These are phyloP conservation scores for Machimus atricapillus DNA, from an alignment of 2,888 invertebrate species.

Conservation along the genomic window DNA sequence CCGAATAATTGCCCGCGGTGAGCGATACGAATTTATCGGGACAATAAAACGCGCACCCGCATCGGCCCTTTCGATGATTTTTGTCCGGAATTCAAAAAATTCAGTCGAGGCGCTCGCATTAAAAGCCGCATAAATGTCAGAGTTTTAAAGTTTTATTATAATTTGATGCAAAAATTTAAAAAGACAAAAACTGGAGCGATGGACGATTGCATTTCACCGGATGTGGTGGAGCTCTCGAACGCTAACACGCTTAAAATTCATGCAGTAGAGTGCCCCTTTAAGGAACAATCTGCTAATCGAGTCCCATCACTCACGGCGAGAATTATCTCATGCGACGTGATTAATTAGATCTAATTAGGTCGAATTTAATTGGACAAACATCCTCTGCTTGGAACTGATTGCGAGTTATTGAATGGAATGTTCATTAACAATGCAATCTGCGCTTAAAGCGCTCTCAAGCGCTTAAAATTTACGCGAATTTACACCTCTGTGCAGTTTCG, in stretches of 20 bases:
- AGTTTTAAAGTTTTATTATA: background rate
- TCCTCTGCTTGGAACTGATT: background rate
- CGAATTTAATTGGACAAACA: background rate
- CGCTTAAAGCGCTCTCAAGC: background rate
- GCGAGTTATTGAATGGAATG: background rate
- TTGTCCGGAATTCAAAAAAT: background rate
- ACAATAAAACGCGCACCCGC: background rate
- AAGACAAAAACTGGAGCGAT: background rate
- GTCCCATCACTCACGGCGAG: background rate
- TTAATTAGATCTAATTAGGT: background rate
- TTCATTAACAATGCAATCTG: background rate
- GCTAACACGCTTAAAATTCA: background rate
- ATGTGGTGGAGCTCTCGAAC: background rate
- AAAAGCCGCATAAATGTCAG: background rate
- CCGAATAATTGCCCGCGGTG: background rate
- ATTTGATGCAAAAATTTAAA: background rate
- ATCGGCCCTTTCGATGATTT: background rate
- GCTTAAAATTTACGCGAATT: background rate
- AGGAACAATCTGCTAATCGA: background rate
- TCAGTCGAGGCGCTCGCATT: background rate
- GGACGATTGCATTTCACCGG: background rate
- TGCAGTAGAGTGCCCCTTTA: background rate
- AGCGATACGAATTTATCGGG: background rate
- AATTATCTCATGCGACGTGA: background rate
- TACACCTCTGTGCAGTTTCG: background rate